Percentiles rank a stretch among this genome's conserved stretches.
Conservation (phyloP, 2,888 invertebrate genomes). For the Tipula unca region DNA sequence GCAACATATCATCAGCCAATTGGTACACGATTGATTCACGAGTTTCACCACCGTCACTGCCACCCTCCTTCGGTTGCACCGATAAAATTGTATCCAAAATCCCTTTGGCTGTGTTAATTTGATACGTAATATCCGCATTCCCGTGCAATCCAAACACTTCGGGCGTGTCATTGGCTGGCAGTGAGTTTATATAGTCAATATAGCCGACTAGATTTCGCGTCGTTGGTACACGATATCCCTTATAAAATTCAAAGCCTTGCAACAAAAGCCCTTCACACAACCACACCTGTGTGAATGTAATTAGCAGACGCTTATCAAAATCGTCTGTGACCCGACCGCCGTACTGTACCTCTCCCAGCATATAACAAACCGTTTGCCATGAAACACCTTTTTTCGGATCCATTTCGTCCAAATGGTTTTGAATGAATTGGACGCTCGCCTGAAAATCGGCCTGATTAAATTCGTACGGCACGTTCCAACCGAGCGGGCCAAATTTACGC, state of each 20-base stretch:
- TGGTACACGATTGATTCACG: constrained; percentile 87
- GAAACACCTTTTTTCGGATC: constrained; percentile 95
- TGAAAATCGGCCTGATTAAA: constrained; percentile 91
- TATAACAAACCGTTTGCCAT: constrained; percentile 95
- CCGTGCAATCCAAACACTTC: constrained; percentile 95
- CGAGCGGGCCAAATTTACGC: constrained; percentile 90
- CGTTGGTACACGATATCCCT: constrained; percentile 84
- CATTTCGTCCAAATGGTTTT: constrained; percentile 94
- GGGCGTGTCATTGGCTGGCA: constrained; percentile 81
- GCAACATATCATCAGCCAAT: constrained; percentile 87
- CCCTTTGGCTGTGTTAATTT: constrained; percentile 88
- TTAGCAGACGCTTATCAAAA: constrained; percentile 87
- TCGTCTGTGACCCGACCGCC: constrained; percentile 95
- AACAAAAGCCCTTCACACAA: constrained; percentile 83
- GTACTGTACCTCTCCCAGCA: constrained; percentile 86
- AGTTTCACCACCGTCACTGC: constrained; percentile 82
- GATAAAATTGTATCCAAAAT: constrained; percentile 90
- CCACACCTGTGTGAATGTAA: constrained; percentile 92
- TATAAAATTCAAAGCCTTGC: constrained; percentile 87
- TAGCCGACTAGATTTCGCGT: constrained; percentile 72
- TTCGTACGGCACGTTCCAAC: constrained; percentile 96
- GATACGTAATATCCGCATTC: constrained; percentile 96
- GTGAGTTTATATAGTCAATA: constrained; percentile 75
- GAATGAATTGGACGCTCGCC: constrained; percentile 90
- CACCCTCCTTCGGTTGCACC: constrained; percentile 96